Base-by-base conservation (phyloP, 2,888 invertebrate species). In the Drosophila neutralis region DNA sequence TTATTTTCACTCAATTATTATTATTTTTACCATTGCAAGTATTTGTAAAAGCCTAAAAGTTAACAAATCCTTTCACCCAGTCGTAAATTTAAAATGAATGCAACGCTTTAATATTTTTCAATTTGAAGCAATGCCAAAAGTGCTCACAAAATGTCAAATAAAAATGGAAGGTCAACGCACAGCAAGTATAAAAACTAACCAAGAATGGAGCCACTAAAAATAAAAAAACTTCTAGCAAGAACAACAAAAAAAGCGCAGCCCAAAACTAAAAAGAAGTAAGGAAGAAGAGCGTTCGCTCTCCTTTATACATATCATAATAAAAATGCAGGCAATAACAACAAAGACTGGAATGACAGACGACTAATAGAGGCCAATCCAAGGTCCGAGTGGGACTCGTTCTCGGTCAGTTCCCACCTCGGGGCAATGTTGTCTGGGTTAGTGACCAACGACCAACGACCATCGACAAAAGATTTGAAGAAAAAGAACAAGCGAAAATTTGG, bases 81-180 rank as follows among this genome's bases (percentile, higher is more conserved):
- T 33, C 60, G 60, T 65, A 58, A 65, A 69, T 70, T 53, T 45
- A 1, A 11, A 56, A 35, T 29, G 36, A 36, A 35, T 42, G 48
- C 33, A 60, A 68, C 24, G 57, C 78, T 69, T 68, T 68, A 74
- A 71, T 68, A 52, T 38, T 54, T 29, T 75, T 69, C 64, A 71
- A 71, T 67, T 77, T 73, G 58, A 52, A 35, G 58, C 42, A 29
- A 31, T 33, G 38, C 57, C 36, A 29, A 58, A 73, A 62, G 48
- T 61, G 60, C 63, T 61, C 71, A 62, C 63, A 64, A 80, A 80
- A 83, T 76, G 77, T 80, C 83, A 80, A 76, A 82, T 74, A 81
- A 76, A 74, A 78, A 78, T 83, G 69, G 54, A 81, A 83, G 81
- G 78, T 82, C 84, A 82, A 72, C 67, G 78, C 40, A 57, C 38